Evolutionary conservation across 1,140 invertebrate species (phyloP), one percentile per base, ranked within the genome.

Genomic region (Centruroides vittatus): DNA sequence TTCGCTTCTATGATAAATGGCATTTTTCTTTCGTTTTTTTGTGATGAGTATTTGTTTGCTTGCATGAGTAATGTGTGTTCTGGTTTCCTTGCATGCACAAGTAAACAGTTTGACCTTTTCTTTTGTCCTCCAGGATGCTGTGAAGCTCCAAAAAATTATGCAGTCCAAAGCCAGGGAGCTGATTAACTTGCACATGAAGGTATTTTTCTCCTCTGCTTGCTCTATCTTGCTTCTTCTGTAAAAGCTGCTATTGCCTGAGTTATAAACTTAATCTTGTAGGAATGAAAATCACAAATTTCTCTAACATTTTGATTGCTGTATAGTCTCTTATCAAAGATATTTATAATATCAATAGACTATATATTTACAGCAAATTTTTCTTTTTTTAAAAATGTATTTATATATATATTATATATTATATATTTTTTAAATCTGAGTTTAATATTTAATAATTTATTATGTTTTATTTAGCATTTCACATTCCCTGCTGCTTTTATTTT

Each of bases 101-200:
- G 41, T 41, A 41, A 41, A 41, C 41, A 41, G 41, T 41, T 41
- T 41, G 41, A 41, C 41, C 41, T 41, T 41, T 41, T 41, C 41
- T 41, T 41, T 41, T 41, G 41, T 41, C 41, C 41, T 41, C 41
- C 51, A 86, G 83, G 84, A 86, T 79, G 85, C 87, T 56, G 81
- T 84, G 3, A 84, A 84, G 70, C 74, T 91, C 23, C 86, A 89
- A 73, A 87, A 85, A 73, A 78, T 88, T 59, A 88, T 93, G 84
- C 84, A 88, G 70, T 80, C 82, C 55, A 88, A 87, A 71, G 86
- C 90, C 1, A 84, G 89, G 75, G 89, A 93, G 72, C 73, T 90
- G 55, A 77, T 86, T 62, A 85, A 86, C 65, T 81, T 84, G 8
- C 57, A 54, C 46, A 62, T 66, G 56, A 61, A 65, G 53, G 65